Base-by-base conservation (phyloP, 2,113 vertebrate genomes). In the Atherinomorus stipes region DNA sequence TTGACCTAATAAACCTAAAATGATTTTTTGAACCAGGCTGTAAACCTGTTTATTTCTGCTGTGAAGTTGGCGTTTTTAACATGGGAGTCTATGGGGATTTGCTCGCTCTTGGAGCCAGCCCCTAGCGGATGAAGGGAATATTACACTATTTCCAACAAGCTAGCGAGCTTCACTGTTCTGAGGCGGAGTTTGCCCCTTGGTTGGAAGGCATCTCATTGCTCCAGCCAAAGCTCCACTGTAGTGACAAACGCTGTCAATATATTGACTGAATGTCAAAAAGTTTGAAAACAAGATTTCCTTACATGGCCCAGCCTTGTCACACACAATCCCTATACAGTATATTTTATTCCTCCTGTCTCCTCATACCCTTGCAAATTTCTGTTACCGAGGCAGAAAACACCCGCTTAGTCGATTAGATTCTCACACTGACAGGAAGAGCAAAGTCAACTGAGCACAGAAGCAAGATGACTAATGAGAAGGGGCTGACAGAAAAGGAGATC, bases 191-290 rank as follows among this genome's bases (percentile, higher is more conserved):
- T n/a, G n/a, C n/a, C n/a, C 72, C 63, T 31, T 28, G 74, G 57
- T 74, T 78, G 83, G 78, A 78, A 86, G 63, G 66, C 71, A 75
- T 59, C 76, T 71, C 21, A 3, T 79, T 67, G 45, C 72, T 78
- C 71, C 64, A 53, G 53, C 86, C 78, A 84, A 89, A 87, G 86
- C 84, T 64, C 70, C 34, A 76, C 79, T 74, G 76, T 75, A 89
- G 92, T 91, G 90, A 91, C 89, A 92, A 89, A 87, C 19, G 50
- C 74, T 88, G 89, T 94, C 93, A 91, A 94, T 93, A 94, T 92
- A 93, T 94, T 88, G 93, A 91, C 80, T 81, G 74, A 28, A 52
- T 86, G 91, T 93, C 92, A 93, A 78, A 93, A 94, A 91, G 85
- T 93, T 88, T 83, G 77, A 88, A 93, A 92, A 91, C 86, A 86